A percentile compares a stretch with the other conserved stretches of the same genome.
Evolutionary conservation across 2,113 vertebrate genomes (phyloP).

Genomic region (Nansenia antarctica): DNA sequence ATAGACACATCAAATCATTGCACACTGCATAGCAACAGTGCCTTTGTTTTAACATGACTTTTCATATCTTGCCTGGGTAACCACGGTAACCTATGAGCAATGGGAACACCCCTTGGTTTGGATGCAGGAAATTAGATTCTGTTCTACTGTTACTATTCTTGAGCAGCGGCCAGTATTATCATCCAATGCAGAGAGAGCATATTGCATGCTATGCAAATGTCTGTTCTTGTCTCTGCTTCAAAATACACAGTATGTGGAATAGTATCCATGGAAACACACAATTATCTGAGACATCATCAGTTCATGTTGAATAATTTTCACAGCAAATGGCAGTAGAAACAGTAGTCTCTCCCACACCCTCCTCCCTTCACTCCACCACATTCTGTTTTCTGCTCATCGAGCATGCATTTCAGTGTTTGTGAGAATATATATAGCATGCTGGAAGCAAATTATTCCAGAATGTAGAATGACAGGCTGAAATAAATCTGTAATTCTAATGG

Average conservation of each 20-base stretch:
- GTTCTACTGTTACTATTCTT: constrained; percentile 17
- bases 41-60: neutral
- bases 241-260: constrained; percentile 29
- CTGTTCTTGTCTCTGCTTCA: neutral
- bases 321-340: constrained; percentile 18
- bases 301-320: constrained; percentile 66
- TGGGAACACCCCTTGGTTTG: neutral
- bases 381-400: constrained; percentile 31
- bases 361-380: constrained; percentile 22
- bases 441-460: constrained; percentile 18
- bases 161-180: constrained; percentile 7
- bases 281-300: constrained; percentile 66
- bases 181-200: constrained; percentile 31
- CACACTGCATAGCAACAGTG: constrained; percentile 3
- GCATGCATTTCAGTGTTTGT: constrained; percentile 16
- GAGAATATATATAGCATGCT: constrained; percentile 36
- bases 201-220: constrained; percentile 33
- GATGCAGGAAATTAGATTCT: constrained; percentile 8
- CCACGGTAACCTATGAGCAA: constrained; percentile 3
- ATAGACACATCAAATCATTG: neutral
- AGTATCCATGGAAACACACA: constrained; percentile 64
- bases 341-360: neutral
- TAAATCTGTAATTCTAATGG: neutral
- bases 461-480: constrained; percentile 11
- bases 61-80: neutral